Conservation (phyloP, 2,797 vertebrate genomes). For the Phrynocephalus vlangalii region DNA sequence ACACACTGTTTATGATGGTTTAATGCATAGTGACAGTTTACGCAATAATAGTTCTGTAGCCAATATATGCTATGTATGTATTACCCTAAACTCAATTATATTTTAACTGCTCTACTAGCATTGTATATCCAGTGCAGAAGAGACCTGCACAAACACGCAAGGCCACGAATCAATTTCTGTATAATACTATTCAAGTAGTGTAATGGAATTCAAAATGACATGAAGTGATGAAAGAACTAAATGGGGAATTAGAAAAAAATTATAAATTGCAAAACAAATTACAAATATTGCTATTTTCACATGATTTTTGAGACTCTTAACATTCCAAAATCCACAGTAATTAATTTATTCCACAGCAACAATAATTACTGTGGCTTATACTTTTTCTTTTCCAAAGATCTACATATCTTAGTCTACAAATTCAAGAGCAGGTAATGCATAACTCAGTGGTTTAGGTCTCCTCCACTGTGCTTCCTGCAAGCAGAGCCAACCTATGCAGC, state of each 20-base stretch:
- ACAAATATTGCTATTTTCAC: background rate
- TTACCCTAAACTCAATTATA: conserved; percentile 13
- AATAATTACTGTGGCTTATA: background rate
- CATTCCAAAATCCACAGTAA: conserved; percentile 12
- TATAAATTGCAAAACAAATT: background rate
- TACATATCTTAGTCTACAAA: background rate
- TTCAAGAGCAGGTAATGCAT: too few relatives aligned
- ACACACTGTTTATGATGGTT: conserved; percentile 22
- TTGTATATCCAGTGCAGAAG: conserved; percentile 6
- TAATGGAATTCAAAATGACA: conserved; percentile 36
- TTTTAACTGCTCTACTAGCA: conserved; percentile 27
- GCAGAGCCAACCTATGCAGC: too few relatives aligned
- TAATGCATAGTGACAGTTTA: conserved; percentile 40
- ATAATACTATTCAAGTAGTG: conserved; percentile 33
- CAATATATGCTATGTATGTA: background rate
- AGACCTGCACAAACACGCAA: conserved; percentile 27
- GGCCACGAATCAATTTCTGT: conserved; percentile 21
- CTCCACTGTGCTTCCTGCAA: too few relatives aligned
- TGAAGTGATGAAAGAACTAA: conserved; percentile 44
- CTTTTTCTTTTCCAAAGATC: background rate
- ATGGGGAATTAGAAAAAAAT: background rate
- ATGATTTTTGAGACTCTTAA: background rate
- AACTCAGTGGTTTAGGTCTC: too few relatives aligned
- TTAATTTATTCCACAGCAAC: background rate
- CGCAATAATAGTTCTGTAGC: conserved; percentile 35